Base-by-base conservation (phyloP, 37 sponge, comb jelly and placozoan species). In the Oopsacas minuta region DNA sequence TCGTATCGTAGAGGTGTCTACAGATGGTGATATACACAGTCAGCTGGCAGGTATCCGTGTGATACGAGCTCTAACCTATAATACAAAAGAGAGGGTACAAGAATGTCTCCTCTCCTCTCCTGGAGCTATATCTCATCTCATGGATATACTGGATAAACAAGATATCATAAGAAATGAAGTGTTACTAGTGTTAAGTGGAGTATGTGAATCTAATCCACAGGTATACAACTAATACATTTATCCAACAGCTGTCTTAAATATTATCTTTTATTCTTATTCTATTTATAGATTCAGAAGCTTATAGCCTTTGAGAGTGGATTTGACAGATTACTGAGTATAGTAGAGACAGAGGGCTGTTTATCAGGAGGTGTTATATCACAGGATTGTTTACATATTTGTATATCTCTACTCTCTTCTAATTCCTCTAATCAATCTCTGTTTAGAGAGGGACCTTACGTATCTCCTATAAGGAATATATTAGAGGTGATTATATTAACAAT, bases 391-490 rank as follows among this genome's bases (percentile, higher is more conserved):
- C 20, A 61, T 3, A 61, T 61, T 3, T 61, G 75, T 34, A 61
- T 61, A 25, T 20, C 17, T 12, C 75, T 61, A 5, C 75, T 61
- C 3, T 3, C 20, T 12, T 61, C 7, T n/a, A 61, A 61, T 34
- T 61, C 75, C 22, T 61, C 75, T n/a, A 61, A 61, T n/a, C 75
- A 61, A 12, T 61, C 75, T 12, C 75, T 61, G 75, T 61, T 61
- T 34, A 61, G 75, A 12, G 75, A 61, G 75, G 75, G 75, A 12
- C 75, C 75, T 61, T 61, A 61, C 22, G 22, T 12, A 25, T 25
- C 75, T 3, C 75, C 75, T 5, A 61, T 61, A 61, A 10, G 75
- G 28, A 34, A 10, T 34, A 61, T 61, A 32, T 34, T 61, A n/a
- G 32, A 61, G 75, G 75, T 61, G n/a, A n/a, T n/a, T n/a, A n/a